A percentile compares a stretch with the other conserved stretches of the same genome.
phyloP scores from a whole-genome alignment of 1,140 invertebrate species.

The Aphelinus atriplicis region DNA sequence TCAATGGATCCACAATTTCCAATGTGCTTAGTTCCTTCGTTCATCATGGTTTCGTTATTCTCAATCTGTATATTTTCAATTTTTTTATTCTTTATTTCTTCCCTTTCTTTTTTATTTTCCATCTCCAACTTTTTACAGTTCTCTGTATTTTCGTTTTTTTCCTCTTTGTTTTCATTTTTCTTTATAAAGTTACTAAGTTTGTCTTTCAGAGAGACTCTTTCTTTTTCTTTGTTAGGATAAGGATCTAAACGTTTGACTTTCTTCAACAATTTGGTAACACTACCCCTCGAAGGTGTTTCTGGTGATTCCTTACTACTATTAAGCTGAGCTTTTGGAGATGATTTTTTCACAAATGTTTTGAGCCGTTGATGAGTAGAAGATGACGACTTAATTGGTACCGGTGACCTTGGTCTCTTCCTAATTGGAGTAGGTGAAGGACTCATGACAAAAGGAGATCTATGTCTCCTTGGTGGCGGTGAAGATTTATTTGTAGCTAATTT shows the following conservation, averaged over 20 bases:
- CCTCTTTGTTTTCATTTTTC: conserved; percentile 11
- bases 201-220: conserved; percentile 55
- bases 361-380: background rate
- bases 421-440: background rate
- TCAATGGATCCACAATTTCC: too few species aligned
- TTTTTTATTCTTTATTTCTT: too few species aligned
- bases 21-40: too few species aligned
- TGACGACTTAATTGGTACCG: background rate
- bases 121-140: background rate
- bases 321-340: too few species aligned
- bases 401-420: background rate
- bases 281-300: conserved; percentile 15
- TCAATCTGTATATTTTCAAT: too few species aligned
- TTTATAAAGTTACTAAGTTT: conserved; percentile 59
- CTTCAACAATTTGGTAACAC: conserved; percentile 53
- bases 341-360: background rate
- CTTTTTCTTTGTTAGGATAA: conserved; percentile 44
- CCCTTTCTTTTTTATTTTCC: background rate
- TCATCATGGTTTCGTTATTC: too few species aligned
- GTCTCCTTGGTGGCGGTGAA: background rate
- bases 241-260: conserved; percentile 55
- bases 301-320: too few species aligned
- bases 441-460: background rate
- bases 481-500: background rate
- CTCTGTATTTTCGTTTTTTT: conserved; percentile 16